Percentiles rank a stretch among this genome's conserved stretches.
Evolutionary conservation across 2,888 invertebrate species (phyloP).

Genomic region (Deilephila porcellus): DNA sequence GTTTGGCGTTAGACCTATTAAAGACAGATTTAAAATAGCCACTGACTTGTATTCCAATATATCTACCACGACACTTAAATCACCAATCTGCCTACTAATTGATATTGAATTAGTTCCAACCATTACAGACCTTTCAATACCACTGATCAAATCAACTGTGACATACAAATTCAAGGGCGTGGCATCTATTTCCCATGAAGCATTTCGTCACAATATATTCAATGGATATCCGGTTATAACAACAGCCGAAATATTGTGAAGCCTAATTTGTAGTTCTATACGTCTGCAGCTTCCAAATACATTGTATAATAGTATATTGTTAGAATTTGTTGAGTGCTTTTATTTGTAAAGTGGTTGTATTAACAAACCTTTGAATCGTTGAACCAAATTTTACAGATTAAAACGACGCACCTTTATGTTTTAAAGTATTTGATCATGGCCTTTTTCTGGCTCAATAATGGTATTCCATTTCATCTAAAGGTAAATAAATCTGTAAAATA

Average conservation of each 20-base stretch:
- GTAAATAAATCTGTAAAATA: too few relatives aligned
- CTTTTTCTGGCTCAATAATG: too few relatives aligned
- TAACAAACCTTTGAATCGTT: background rate
- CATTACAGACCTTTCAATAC: constrained; percentile 5
- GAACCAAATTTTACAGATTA: background rate
- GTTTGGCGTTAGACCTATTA: too few relatives aligned
- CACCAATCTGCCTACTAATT: too few relatives aligned
- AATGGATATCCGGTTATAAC: constrained; percentile 42
- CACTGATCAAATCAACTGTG: constrained; percentile 9
- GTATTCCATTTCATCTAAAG: too few relatives aligned
- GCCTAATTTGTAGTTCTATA: background rate
- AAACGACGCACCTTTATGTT: background rate
- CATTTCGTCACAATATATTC: constrained; percentile 43
- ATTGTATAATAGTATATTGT: constrained; percentile 6
- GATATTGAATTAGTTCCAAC: background rate
- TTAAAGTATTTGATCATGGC: too few relatives aligned
- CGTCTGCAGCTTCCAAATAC: constrained; percentile 2
- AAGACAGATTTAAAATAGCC: too few relatives aligned
- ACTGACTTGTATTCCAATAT: too few relatives aligned
- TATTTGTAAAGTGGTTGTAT: background rate
- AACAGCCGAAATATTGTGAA: background rate
- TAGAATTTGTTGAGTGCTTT: background rate
- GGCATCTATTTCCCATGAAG: constrained; percentile 53
- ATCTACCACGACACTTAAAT: too few relatives aligned
- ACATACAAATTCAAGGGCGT: constrained; percentile 48